These are phyloP conservation scores for Trachops cirrhosus DNA, from an alignment of 2,797 vertebrate genomes.

Conservation along the genomic window DNA sequence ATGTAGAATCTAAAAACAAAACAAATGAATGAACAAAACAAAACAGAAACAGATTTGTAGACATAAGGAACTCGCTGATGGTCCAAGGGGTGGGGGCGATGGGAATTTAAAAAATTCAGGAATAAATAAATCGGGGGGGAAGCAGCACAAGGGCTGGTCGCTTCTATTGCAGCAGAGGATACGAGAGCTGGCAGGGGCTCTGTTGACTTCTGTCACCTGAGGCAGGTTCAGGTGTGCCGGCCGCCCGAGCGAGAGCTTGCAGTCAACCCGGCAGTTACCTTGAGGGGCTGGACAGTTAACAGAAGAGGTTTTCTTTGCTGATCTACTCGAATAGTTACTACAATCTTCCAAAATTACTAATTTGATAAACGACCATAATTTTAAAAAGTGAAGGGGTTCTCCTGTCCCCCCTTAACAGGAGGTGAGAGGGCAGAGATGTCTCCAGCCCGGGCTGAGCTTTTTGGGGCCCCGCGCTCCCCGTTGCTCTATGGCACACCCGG, in stretches of 20 bases:
- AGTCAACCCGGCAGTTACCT: neutral
- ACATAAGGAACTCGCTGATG: neutral
- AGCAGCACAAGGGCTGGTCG: neutral
- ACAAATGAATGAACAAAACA: neutral
- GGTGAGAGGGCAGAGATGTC: no score
- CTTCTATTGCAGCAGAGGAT: no score
- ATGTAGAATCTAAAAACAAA: neutral
- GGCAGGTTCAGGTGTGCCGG: neutral
- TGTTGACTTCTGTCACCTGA: no score
- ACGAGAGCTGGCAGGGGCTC: no score
- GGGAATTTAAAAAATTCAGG: neutral
- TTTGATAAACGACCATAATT: neutral
- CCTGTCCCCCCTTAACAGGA: neutral
- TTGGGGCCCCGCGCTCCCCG: accelerated
- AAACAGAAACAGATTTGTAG: neutral
- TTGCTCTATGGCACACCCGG: neutral
- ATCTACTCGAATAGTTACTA: neutral
- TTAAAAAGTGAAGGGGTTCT: neutral
- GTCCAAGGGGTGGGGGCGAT: neutral
- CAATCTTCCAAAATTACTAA: neutral
- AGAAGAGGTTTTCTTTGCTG: neutral
- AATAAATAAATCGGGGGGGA: neutral
- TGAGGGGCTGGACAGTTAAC: neutral
- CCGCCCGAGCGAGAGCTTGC: neutral
- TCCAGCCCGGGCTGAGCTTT: accelerated